Base-by-base conservation (phyloP, 2,113 vertebrate genomes). In the Carlito syrichta region DNA sequence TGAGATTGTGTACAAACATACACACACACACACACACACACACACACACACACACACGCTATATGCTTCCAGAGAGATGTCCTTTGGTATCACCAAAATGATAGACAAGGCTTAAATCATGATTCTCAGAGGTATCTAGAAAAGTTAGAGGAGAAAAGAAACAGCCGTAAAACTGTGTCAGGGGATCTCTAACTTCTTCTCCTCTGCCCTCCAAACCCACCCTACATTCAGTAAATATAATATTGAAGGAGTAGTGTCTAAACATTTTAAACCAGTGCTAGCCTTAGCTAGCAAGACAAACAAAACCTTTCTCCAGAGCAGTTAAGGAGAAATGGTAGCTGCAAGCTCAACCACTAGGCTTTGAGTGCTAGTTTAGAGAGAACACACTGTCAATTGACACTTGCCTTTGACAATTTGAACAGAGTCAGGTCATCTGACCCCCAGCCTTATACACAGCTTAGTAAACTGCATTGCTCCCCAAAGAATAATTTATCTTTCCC, bases 401-500 rank as follows among this genome's bases (percentile, higher is more conserved):
- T 97, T 96, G 94, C 84, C 96, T 96, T 97, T 96, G 89, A 97
- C 97, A 89, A 74, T 91, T 82, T 96, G 95, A 97, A 96, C 89
- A 91, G 68, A 91, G 95, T 71, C 93, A 43, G 96, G 96, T 97
- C 96, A 97, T 71, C 95, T 94, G 96, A 97, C 96, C 96, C 86
- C 88, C 81, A 96, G 89, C 92, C 95, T 97, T 90, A 95, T 48
- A 90, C 90, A 92, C 81, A 96, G 96, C 95, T 98, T 96, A 95
- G 97, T 94, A 97, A 97, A 97, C 96, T 88, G 85, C 62, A 98
- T 96, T 96, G 97, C 81, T 98, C 97, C 97, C 97, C 38, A 89
- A 97, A 98, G 97, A 96, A 97, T 96, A 96, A 98, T 97, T 97
- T 97, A 98, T 98, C 97, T 95, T 93, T 90, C 66, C 63, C 90